These are phyloP conservation scores for Buteo buteo DNA, from an alignment of 2,113 vertebrate genomes.

Conservation along the genomic window DNA sequence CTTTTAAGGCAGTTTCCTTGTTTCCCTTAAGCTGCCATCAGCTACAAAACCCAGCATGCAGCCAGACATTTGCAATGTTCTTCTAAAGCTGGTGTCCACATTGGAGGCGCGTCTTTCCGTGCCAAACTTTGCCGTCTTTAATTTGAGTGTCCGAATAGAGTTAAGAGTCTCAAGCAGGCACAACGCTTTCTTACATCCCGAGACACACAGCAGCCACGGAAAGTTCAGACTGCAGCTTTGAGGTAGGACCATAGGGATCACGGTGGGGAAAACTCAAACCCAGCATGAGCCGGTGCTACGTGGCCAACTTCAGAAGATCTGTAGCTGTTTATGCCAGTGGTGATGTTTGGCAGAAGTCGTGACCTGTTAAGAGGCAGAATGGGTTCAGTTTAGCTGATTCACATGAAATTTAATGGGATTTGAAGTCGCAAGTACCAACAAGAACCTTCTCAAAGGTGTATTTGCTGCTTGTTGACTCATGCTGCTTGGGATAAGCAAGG, in stretches of 20 bases:
- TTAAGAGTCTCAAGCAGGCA: neutral
- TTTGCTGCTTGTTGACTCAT: neutral
- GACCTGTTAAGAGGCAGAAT: neutral
- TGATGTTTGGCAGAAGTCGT: neutral
- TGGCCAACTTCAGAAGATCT: neutral
- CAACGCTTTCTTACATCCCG: neutral
- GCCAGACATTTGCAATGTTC: too few relatives aligned
- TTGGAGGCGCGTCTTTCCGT: neutral
- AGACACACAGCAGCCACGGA: too few relatives aligned
- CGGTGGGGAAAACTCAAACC: neutral
- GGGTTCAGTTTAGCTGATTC: neutral
- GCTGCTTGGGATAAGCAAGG: neutral
- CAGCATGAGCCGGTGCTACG: neutral
- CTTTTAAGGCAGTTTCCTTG: neutral
- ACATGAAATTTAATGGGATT: neutral
- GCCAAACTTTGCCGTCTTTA: neutral
- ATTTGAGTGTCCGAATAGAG: neutral
- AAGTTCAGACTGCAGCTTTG: neutral
- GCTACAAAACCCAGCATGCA: neutral
- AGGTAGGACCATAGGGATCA: accelerated
- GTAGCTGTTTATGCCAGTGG: neutral
- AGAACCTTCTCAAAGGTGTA: neutral
- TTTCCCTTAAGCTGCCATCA: neutral
- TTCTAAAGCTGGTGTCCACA: accelerated
- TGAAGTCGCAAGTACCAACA: neutral